Evolutionary conservation across 2,888 invertebrate genomes (phyloP).

Genomic region (Catocala nupta): DNA sequence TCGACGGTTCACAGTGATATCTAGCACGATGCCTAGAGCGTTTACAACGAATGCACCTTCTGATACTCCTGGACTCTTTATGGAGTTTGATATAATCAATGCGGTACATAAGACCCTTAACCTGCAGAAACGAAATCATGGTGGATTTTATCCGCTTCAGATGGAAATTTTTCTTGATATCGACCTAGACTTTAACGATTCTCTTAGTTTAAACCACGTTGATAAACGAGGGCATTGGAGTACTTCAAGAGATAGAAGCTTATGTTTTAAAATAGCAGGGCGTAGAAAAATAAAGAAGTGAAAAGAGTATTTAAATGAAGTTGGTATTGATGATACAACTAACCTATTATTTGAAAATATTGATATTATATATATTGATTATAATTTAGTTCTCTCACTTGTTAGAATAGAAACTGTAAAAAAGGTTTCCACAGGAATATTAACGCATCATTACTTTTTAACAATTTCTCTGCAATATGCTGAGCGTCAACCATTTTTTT

Average conservation of each 20-base stretch:
- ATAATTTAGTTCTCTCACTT: too few relatives aligned
- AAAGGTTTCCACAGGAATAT: too few relatives aligned
- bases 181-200: conserved; percentile 60
- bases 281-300: conserved; percentile 59
- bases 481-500: too few relatives aligned
- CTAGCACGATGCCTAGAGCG: conserved; percentile 61
- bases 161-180: conserved; percentile 63
- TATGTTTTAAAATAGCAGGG: too few relatives aligned
- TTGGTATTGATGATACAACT: too few relatives aligned
- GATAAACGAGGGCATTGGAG: conserved; percentile 66
- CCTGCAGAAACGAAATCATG: conserved; percentile 42
- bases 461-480: too few relatives aligned
- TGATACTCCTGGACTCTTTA: conserved; percentile 33
- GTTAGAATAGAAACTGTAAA: too few relatives aligned
- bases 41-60: conserved; percentile 46
- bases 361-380: too few relatives aligned
- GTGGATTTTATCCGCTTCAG: conserved; percentile 56
- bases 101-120: conserved; percentile 47
- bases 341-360: too few relatives aligned
- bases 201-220: conserved; percentile 56
- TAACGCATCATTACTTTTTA: too few relatives aligned
- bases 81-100: conserved; percentile 48
- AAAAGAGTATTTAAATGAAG: too few relatives aligned
- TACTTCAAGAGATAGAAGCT: conserved; percentile 62
- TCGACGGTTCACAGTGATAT: conserved; percentile 61